Conservation (phyloP, 1,140 invertebrate genomes). For the Pseudomyrmex pallidus region DNA sequence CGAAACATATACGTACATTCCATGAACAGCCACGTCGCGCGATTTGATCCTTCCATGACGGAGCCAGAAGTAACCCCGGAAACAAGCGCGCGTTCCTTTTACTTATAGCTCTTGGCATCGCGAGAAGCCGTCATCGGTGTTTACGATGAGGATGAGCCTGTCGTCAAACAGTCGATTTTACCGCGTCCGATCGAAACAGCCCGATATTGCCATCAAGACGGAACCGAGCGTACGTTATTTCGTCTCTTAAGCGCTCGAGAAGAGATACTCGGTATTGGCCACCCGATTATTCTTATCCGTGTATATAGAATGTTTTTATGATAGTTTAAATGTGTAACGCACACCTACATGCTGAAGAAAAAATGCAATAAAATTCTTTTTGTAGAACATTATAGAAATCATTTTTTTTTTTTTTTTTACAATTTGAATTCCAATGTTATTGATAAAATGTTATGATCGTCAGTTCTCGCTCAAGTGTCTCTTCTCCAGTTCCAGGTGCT, state of each 20-base stretch:
- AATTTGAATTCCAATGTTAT: background rate
- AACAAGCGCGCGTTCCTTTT: slow-evolving; percentile 2
- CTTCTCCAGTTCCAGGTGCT: background rate
- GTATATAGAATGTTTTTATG: background rate
- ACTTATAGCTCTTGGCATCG: slow-evolving; percentile 7
- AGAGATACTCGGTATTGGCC: background rate
- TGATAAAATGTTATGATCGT: background rate
- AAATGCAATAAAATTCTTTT: background rate
- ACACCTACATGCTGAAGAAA: background rate
- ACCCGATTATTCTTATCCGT: background rate
- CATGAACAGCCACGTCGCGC: background rate
- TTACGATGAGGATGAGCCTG: slow-evolving; percentile 77
- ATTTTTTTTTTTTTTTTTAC: background rate
- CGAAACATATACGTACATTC: slow-evolving; percentile 6
- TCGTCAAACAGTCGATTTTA: slow-evolving; percentile 71
- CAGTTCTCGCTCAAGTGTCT: background rate
- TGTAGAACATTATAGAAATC: background rate
- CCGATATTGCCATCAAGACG: slow-evolving; percentile 79
- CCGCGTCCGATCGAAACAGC: slow-evolving; percentile 61
- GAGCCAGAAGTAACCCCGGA: background rate
- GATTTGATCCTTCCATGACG: slow-evolving; percentile 25
- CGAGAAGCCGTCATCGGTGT: slow-evolving; percentile 60
- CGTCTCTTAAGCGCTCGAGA: background rate
- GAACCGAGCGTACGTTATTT: slow-evolving; percentile 1
- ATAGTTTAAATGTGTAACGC: background rate